Percentiles rank a stretch among this genome's conserved stretches.
Evolutionary conservation across 2,888 invertebrate genomes (phyloP).

Genomic region (Archips crataeganus): DNA sequence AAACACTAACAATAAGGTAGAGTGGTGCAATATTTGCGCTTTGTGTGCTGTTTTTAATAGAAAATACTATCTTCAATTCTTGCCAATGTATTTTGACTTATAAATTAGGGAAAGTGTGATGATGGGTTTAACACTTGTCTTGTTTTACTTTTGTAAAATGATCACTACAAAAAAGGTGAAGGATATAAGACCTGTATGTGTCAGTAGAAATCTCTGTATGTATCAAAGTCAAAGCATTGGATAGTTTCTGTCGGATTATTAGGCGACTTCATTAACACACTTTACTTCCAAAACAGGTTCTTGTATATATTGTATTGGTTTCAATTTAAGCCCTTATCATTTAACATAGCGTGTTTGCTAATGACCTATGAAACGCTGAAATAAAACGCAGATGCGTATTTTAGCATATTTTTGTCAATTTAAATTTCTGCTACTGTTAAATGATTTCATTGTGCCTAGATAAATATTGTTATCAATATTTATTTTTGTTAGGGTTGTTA

Average conservation of each 20-base stretch:
- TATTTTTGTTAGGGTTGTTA: neutral
- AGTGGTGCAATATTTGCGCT: neutral
- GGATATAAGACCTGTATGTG: neutral
- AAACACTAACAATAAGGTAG: constrained; percentile 4
- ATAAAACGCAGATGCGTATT: neutral
- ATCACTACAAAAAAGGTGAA: neutral
- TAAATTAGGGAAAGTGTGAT: neutral
- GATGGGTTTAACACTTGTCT: neutral
- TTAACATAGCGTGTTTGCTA: neutral
- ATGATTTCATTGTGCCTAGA: neutral
- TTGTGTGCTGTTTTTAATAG: neutral
- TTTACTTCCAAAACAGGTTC: neutral
- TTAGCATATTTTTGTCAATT: neutral
- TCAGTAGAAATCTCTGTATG: neutral
- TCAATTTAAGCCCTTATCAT: neutral
- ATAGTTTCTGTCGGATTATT: neutral
- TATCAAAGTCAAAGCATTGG: neutral
- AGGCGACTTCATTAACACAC: neutral
- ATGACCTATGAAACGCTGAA: neutral
- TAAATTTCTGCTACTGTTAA: neutral
- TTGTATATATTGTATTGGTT: too few relatives aligned
- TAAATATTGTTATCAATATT: neutral
- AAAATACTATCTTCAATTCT: neutral
- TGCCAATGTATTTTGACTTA: too few relatives aligned
- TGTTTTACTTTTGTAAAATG: too few relatives aligned